Conservation (phyloP, 2,888 invertebrate species). For the Disparrhopalites patrizii region DNA sequence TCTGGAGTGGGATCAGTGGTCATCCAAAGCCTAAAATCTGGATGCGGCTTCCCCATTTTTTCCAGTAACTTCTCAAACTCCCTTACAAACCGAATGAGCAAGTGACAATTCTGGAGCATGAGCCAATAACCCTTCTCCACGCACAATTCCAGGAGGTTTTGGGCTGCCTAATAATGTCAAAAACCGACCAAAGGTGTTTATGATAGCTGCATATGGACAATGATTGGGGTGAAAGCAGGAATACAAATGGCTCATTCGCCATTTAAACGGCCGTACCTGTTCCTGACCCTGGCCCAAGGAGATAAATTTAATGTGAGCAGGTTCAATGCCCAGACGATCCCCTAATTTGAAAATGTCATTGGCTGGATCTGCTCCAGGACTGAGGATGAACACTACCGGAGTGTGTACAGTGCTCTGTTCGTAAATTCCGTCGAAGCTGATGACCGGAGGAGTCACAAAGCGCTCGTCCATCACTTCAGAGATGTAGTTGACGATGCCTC, state of each 20-base stretch:
- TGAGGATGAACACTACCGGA: constrained; percentile 87
- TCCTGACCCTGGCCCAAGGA: constrained; percentile 94
- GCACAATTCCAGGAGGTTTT: constrained; percentile 64
- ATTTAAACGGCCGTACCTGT: constrained; percentile 56
- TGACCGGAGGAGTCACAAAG: constrained; percentile 82
- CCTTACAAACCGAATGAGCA: constrained; percentile 72
- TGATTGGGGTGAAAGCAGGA: too few species aligned
- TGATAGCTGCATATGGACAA: too few species aligned
- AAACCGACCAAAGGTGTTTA: too few species aligned
- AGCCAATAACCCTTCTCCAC: constrained; percentile 80
- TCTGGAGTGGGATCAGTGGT: constrained; percentile 82
- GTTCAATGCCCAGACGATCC: constrained; percentile 59
- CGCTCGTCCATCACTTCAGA: constrained; percentile 77
- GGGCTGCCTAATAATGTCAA: constrained; percentile 69
- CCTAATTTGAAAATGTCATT: constrained; percentile 77
- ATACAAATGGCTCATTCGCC: too few species aligned
- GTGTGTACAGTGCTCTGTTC: constrained; percentile 78
- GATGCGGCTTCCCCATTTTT: constrained; percentile 73
- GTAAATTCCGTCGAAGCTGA: constrained; percentile 76
- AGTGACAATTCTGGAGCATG: constrained; percentile 88
- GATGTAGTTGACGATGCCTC: constrained; percentile 79
- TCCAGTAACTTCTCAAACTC: constrained; percentile 80
- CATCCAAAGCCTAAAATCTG: constrained; percentile 87
- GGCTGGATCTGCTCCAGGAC: constrained; percentile 91
- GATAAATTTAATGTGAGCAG: constrained; percentile 76